A percentile compares a stretch with the other conserved stretches of the same genome.
Conservation (phyloP, 2,113 vertebrate genomes). For the Percina caprodes region DNA sequence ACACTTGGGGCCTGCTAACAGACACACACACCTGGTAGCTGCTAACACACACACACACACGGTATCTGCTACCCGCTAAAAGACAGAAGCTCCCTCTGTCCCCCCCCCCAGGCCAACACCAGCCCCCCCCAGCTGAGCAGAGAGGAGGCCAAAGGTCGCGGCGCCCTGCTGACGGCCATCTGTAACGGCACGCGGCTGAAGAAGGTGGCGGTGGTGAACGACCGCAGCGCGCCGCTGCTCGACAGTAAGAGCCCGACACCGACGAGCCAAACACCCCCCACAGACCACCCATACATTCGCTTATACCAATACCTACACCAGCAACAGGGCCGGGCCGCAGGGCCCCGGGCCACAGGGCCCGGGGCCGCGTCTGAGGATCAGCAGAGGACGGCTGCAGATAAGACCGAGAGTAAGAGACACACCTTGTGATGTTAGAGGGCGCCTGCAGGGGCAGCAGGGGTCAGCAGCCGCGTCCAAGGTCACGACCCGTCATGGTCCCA, state of each 20-base stretch:
- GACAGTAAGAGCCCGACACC: slow-evolving; percentile 87
- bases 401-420: slow-evolving; percentile 58
- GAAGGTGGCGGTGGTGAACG: slow-evolving; percentile 89
- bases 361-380: slow-evolving; percentile 57
- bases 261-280: slow-evolving; percentile 60
- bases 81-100: no score
- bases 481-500: slow-evolving; percentile 10
- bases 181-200: slow-evolving; percentile 90
- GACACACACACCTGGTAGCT: neutral
- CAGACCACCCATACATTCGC: slow-evolving; percentile 78
- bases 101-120: slow-evolving; percentile 87
- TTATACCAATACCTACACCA: slow-evolving; percentile 81
- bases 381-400: slow-evolving; percentile 40
- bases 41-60: neutral
- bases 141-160: slow-evolving; percentile 89
- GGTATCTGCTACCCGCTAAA: no score
- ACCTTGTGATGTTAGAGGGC: slow-evolving; percentile 22
- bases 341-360: no score
- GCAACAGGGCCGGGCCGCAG: slow-evolving; percentile 55
- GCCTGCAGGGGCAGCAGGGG: slow-evolving; percentile 46
- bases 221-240: slow-evolving; percentile 91
- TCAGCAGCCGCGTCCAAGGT: slow-evolving; percentile 25
- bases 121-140: slow-evolving; percentile 86
- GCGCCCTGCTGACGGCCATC: slow-evolving; percentile 92
- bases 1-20: no score